Conservation (phyloP, 2,797 vertebrate species). For the Microchirus variegatus region DNA sequence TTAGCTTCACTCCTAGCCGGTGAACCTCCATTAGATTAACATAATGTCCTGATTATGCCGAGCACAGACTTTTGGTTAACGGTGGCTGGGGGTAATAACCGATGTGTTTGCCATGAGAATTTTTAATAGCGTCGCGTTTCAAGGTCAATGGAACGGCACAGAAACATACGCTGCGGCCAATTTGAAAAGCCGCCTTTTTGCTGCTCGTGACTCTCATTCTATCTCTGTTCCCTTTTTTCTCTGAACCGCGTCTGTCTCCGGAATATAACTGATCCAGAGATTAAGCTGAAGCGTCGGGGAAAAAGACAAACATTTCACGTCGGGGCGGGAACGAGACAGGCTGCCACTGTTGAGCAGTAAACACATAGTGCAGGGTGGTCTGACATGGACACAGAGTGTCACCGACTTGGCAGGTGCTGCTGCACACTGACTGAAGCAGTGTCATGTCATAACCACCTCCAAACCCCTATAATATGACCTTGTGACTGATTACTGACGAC, state of each 20-base stretch:
- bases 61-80: conserved; percentile 39
- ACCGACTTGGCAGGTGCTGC: conserved; percentile 15
- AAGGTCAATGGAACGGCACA: conserved; percentile 48
- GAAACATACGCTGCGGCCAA: conserved; percentile 5
- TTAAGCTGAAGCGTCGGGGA: conserved; percentile 27
- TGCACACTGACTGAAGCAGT: conserved; percentile 9
- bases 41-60: conserved; percentile 72
- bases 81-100: conserved; percentile 41
- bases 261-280: background rate
- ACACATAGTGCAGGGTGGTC: conserved; percentile 51
- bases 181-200: conserved; percentile 23
- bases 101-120: conserved; percentile 38
- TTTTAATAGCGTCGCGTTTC: conserved; percentile 42
- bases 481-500: conserved; percentile 7
- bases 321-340: conserved; percentile 6
- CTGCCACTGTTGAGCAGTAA: conserved; percentile 60
- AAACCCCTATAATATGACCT: background rate
- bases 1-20: conserved; percentile 39
- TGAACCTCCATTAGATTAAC: conserved; percentile 68
- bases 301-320: conserved; percentile 27
- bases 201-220: background rate
- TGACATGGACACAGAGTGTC: conserved; percentile 23
- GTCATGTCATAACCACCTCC: conserved; percentile 28
- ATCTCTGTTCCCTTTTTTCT: conserved; percentile 24
- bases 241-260: conserved; percentile 12